phyloP scores from a whole-genome alignment of 2,888 invertebrate genomes.

The Zelleria hepariella region DNA sequence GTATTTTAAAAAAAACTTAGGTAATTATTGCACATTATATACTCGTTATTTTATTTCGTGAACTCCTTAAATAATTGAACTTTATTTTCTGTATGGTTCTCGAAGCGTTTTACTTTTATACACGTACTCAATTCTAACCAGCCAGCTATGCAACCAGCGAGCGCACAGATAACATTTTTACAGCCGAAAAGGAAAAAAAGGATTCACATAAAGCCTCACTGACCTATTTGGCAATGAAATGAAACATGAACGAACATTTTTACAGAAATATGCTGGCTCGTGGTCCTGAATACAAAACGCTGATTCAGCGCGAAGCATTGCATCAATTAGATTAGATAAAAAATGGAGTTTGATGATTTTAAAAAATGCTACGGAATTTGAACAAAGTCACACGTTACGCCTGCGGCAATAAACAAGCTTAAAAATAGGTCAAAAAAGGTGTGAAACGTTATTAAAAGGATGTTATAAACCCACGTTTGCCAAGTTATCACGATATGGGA shows the following conservation, averaged over 20 bases:
- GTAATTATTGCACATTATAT: no score
- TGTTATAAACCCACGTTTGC: no score
- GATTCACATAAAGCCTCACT: slow-evolving; percentile 23
- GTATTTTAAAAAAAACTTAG: no score
- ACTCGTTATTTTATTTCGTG: no score
- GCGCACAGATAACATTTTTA: neutral
- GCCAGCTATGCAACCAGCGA: neutral
- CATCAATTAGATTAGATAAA: neutral
- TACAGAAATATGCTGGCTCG: slow-evolving; percentile 41
- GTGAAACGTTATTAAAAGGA: no score
- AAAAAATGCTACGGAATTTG: no score
- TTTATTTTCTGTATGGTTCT: no score
- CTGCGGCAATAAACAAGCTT: no score
- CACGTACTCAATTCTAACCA: neutral
- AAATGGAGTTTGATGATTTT: neutral
- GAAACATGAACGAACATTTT: slow-evolving; percentile 42
- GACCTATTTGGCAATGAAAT: slow-evolving; percentile 61
- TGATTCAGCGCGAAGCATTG: slow-evolving; percentile 31
- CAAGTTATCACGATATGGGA: no score
- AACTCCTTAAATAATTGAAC: no score
- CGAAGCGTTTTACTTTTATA: neutral
- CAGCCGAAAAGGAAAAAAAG: neutral
- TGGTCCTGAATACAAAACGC: slow-evolving; percentile 48
- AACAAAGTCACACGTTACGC: no score
- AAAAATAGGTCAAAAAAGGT: no score